Conservation (phyloP, 2,888 invertebrate species). For the Tetranychus truncatus region DNA sequence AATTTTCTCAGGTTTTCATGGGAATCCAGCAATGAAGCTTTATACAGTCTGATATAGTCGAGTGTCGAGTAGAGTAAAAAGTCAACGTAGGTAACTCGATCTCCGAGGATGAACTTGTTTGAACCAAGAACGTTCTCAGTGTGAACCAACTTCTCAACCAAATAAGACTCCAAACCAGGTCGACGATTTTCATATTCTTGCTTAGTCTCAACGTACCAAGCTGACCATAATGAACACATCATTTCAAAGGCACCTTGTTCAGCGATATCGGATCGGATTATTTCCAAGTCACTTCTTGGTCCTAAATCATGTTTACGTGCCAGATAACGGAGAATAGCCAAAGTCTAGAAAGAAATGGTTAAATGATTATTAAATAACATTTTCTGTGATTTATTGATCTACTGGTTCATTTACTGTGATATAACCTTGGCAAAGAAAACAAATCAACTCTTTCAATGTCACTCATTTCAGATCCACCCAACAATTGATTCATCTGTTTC, state of each 20-base stretch:
- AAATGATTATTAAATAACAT: too few relatives aligned
- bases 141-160: not conserved
- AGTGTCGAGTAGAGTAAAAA: conserved; percentile 1
- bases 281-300: conserved; percentile 33
- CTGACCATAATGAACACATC: conserved; percentile 31
- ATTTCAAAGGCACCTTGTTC: conserved; percentile 34
- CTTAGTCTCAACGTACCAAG: conserved; percentile 30
- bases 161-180: not conserved
- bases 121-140: not conserved
- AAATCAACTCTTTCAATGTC: too few relatives aligned
- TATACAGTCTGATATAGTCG: not conserved
- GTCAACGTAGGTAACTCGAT: conserved; percentile 11
- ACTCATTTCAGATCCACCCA: too few relatives aligned
- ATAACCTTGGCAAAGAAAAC: too few relatives aligned
- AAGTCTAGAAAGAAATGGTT: conserved; percentile 27
- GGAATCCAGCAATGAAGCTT: not conserved
- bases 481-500: too few relatives aligned
- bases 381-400: too few relatives aligned
- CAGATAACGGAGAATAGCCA: conserved; percentile 32
- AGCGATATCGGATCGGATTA: conserved; percentile 32
- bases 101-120: conserved; percentile 8
- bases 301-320: conserved; percentile 34
- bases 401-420: too few relatives aligned
- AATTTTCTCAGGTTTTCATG: not conserved
- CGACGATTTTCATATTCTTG: conserved; percentile 29